These are phyloP conservation scores for Heteractis magnifica DNA, from an alignment of 92 coral and sea anemone species.

Conservation along the genomic window DNA sequence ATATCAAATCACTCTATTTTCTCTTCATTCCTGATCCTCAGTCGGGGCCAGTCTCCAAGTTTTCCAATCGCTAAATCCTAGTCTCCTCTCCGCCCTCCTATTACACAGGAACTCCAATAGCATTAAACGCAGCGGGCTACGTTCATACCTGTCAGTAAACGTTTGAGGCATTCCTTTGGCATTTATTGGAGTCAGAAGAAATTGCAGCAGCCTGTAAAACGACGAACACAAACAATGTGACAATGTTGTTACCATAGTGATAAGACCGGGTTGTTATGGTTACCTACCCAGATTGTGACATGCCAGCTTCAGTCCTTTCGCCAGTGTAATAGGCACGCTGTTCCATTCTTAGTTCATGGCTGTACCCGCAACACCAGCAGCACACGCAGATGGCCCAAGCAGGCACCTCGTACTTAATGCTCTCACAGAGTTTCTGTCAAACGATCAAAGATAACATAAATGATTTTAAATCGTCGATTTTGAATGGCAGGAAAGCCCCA, in stretches of 20 bases:
- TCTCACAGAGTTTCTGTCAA: slow-evolving; percentile 68
- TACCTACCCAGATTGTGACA: not conserved
- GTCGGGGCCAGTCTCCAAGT: too few relatives aligned
- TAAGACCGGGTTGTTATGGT: not conserved
- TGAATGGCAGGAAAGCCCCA: too few relatives aligned
- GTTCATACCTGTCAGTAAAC: slow-evolving; percentile 61
- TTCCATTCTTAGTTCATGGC: slow-evolving; percentile 61
- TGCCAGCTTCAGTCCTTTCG: slow-evolving; percentile 22
- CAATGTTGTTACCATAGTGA: not conserved
- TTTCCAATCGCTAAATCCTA: too few relatives aligned
- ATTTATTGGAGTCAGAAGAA: slow-evolving; percentile 57
- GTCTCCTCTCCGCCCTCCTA: too few relatives aligned
- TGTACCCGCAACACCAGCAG: slow-evolving; percentile 85
- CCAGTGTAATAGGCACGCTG: slow-evolving; percentile 54
- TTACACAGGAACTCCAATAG: too few relatives aligned
- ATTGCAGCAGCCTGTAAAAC: slow-evolving; percentile 38
- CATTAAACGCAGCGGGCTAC: too few relatives aligned
- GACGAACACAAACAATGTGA: not conserved
- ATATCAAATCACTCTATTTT: too few relatives aligned
- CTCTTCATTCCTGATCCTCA: too few relatives aligned
- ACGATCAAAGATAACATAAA: not conserved
- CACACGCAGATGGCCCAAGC: slow-evolving; percentile 84
- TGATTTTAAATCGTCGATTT: too few relatives aligned
- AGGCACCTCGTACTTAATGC: slow-evolving; percentile 71
- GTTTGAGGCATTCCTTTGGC: slow-evolving; percentile 60